Conservation (phyloP, 2,797 vertebrate species). For the Pristis pectinata region DNA sequence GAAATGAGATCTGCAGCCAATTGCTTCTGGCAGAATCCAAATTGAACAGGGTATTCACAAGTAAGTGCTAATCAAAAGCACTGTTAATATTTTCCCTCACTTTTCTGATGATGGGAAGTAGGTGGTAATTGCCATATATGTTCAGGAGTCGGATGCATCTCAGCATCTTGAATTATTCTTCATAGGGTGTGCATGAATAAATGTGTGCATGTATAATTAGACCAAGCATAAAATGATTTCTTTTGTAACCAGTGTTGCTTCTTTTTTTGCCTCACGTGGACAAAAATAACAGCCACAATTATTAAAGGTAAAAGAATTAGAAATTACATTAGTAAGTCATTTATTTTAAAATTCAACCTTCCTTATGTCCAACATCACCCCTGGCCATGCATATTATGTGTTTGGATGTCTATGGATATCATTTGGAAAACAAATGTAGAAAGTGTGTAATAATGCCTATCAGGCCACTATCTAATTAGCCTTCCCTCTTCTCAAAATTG, state of each 20-base stretch:
- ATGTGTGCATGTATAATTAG: background rate
- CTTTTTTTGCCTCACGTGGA: constrained; percentile 52
- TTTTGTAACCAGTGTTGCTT: constrained; percentile 39
- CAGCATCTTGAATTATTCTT: background rate
- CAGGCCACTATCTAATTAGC: background rate
- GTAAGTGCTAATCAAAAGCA: too few relatives aligned
- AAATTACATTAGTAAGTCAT: constrained; percentile 91
- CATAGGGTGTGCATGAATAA: background rate
- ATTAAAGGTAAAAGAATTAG: constrained; percentile 97
- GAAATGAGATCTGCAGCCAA: too few relatives aligned
- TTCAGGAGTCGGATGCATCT: background rate
- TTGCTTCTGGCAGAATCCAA: too few relatives aligned
- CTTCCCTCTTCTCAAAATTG: too few relatives aligned
- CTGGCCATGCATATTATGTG: background rate
- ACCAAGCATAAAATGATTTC: constrained; percentile 15
- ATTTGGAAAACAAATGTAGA: background rate
- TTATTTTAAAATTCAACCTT: constrained; percentile 43
- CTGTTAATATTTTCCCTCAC: too few relatives aligned
- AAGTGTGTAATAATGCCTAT: background rate
- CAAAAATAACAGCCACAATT: constrained; percentile 78
- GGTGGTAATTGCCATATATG: background rate
- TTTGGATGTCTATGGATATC: background rate
- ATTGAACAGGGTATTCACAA: too few relatives aligned
- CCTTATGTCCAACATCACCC: background rate
- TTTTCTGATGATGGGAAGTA: too few relatives aligned